Evolutionary conservation across 2,888 invertebrate genomes (phyloP).

Genomic region (Pegoplata infirma): DNA sequence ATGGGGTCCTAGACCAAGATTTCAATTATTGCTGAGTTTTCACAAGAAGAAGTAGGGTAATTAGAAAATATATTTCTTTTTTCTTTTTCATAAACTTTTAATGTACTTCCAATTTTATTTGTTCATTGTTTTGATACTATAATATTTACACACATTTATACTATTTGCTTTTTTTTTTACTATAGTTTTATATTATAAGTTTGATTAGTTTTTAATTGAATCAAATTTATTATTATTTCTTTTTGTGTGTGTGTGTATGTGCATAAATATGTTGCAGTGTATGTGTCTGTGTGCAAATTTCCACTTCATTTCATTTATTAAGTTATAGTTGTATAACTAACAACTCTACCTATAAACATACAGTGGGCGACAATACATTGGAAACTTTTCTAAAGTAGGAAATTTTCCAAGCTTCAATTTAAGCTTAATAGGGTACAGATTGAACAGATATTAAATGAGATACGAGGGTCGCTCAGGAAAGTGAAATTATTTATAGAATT

Average conservation of each 20-base stretch:
- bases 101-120: neutral
- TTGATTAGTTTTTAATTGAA: conserved; percentile 63
- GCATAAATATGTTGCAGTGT: neutral
- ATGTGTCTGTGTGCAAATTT: conserved; percentile 19
- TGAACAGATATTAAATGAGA: too few relatives aligned
- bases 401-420: too few relatives aligned
- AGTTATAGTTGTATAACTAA: conserved; percentile 50
- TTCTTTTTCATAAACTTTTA: neutral
- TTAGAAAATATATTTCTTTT: neutral
- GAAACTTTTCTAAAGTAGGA: too few relatives aligned
- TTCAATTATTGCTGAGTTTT: too few relatives aligned
- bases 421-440: too few relatives aligned
- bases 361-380: too few relatives aligned
- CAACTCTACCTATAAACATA: conserved; percentile 40
- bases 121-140: neutral
- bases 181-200: conserved; percentile 52
- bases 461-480: too few relatives aligned
- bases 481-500: too few relatives aligned
- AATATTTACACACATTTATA: conserved; percentile 37
- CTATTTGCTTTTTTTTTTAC: conserved; percentile 9
- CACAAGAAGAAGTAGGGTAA: too few relatives aligned
- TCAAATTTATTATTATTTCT: conserved; percentile 52
- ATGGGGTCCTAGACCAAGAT: too few relatives aligned
- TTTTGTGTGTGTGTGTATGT: neutral
- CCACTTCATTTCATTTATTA: conserved; percentile 59